Percentiles rank a stretch among this genome's conserved stretches.
phyloP scores from a whole-genome alignment of 2,888 invertebrate species.

The Lasioglossum malachurum region DNA sequence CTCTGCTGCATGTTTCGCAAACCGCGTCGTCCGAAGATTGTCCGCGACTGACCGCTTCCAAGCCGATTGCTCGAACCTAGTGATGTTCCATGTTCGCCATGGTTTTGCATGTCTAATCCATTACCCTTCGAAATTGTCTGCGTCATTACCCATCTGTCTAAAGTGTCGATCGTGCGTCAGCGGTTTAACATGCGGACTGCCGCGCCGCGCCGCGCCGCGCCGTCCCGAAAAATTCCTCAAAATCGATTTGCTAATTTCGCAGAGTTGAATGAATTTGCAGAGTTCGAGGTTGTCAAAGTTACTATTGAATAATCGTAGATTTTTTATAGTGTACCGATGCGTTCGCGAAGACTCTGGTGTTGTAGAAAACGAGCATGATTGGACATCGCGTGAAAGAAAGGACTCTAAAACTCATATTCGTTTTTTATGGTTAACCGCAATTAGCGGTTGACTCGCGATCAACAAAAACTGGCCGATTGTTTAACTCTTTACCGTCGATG shows the following conservation, averaged over 20 bases:
- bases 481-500: not conserved
- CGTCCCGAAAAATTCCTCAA: not conserved
- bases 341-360: too few species aligned
- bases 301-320: not conserved
- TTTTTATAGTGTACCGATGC: too few species aligned
- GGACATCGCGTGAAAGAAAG: not conserved
- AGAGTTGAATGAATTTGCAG: not conserved
- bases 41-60: not conserved
- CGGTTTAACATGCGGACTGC: not conserved
- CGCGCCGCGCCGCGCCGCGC: too few species aligned
- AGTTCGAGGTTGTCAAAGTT: not conserved
- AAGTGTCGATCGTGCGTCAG: not conserved
- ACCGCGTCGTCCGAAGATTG: not conserved
- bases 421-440: not conserved
- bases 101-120: slow-evolving; percentile 33
- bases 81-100: slow-evolving; percentile 32
- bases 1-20: not conserved
- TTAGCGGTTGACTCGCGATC: not conserved
- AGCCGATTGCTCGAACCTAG: slow-evolving; percentile 17
- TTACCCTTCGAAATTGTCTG: slow-evolving; percentile 1
- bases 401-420: not conserved
- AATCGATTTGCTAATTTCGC: not conserved
- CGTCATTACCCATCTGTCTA: not conserved
- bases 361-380: too few species aligned
- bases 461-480: not conserved